A percentile compares a stretch with the other conserved stretches of the same genome.
Evolutionary conservation across 1,140 invertebrate species (phyloP).

Genomic region (Drosophila bocki): DNA sequence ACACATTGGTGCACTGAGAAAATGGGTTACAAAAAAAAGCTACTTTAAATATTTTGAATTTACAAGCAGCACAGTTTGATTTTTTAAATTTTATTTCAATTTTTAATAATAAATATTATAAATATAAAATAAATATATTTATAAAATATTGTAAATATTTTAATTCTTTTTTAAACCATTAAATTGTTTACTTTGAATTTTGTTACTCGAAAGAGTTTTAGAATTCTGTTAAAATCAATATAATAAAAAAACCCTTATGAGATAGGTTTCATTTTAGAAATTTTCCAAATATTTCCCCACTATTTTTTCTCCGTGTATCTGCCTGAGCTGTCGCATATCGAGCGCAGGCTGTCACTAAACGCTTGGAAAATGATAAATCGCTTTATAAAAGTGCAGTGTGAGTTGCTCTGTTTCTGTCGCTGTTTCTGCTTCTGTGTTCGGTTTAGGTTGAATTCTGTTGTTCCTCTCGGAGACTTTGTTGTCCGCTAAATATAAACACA

Average conservation of each 20-base stretch:
- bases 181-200: no score
- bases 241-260: no score
- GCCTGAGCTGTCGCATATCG: conserved; percentile 59
- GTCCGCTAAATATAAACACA: conserved; percentile 37
- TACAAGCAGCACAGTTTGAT: background rate
- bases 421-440: conserved; percentile 1
- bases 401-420: conserved; percentile 43
- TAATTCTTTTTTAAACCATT: no score
- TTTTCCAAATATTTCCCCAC: background rate
- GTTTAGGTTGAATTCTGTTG: conserved; percentile 31
- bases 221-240: background rate
- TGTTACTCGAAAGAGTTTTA: background rate
- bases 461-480: conserved; percentile 37
- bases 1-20: conserved; percentile 5
- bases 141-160: no score
- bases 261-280: background rate
- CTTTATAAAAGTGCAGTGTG: conserved; percentile 83
- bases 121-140: background rate
- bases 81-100: background rate
- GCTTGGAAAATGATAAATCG: conserved; percentile 82
- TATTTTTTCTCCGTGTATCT: background rate
- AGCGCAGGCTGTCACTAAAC: conserved; percentile 78
- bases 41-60: no score
- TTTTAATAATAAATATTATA: background rate
- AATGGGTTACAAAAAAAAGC: background rate